phyloP scores from a whole-genome alignment of 2,888 invertebrate genomes.

The Rhamphomyia laevipes region DNA sequence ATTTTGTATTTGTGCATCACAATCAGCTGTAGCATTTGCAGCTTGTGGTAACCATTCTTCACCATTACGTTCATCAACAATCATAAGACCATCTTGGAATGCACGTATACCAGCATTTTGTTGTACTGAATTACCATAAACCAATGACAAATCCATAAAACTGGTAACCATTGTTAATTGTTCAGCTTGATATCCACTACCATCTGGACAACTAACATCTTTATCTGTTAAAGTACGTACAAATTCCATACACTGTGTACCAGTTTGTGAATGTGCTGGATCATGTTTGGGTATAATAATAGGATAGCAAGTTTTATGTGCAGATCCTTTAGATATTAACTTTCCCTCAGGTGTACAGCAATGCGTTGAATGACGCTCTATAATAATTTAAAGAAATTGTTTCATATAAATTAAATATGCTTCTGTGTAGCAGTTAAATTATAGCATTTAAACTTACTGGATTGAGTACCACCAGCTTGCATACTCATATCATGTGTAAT shows the following conservation, averaged over 20 bases:
- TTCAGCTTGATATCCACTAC: conserved; percentile 43
- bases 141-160: conserved; percentile 60
- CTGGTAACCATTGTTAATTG: conserved; percentile 44
- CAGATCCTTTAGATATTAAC: conserved; percentile 36
- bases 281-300: conserved; percentile 49
- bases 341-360: conserved; percentile 52
- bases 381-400: conserved; percentile 9
- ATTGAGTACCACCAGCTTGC: conserved; percentile 46
- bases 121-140: conserved; percentile 63
- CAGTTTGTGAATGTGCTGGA: conserved; percentile 42
- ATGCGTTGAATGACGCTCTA: conserved; percentile 46
- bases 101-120: conserved; percentile 55
- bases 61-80: conserved; percentile 48
- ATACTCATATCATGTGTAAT: conserved; percentile 47
- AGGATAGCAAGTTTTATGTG: conserved; percentile 40
- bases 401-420: neutral
- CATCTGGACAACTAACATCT: conserved; percentile 47
- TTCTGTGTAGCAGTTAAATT: neutral
- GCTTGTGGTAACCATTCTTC: conserved; percentile 61
- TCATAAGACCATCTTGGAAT: conserved; percentile 54
- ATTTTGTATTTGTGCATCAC: conserved; percentile 48
- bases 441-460: conserved; percentile 45
- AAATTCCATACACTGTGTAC: conserved; percentile 54
- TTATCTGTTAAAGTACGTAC: conserved; percentile 54
- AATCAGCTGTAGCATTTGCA: conserved; percentile 55